Evolutionary conservation across 2,888 invertebrate genomes (phyloP), one percentile per base, ranked within the genome.

Genomic region (Cerceris rybyensis): DNA sequence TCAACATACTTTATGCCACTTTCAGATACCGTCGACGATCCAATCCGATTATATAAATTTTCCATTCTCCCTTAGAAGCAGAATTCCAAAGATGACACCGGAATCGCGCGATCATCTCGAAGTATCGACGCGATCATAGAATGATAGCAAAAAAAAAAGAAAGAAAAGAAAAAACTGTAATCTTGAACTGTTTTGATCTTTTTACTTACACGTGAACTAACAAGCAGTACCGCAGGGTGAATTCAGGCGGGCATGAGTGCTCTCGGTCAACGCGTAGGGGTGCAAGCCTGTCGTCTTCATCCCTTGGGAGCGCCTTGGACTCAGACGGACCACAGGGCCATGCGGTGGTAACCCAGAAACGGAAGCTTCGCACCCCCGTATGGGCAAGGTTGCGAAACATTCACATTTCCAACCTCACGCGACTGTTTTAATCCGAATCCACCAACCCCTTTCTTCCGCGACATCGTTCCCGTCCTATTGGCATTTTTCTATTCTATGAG

Each of bases 331-430:
- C 76, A 92, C 93, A 88, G 93, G 92, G 90, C 87, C 90, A 87
- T 86, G 90, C 88, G 78, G 89, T 91, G 92, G 93, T 93, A 92
- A 94, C 95, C 86, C 95, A 95, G 94, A 95, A 94, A 93, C 95
- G 96, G 93, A 95, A 96, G 90, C 95, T 96, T 93, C 95, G 96
- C 93, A 96, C 96, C 91, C 96, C 96, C 91, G 95, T 96, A 93
- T 96, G 96, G 96, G 95, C 96, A 93, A 95, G 96, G 94, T 96
- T 95, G 93, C 94, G 94, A 93, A 94, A 94, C 93, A 94, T 94
- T 94, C 93, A 94, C 94, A 94, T 94, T 94, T 94, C 94, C 94
- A 94, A 93, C 93, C 92, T 93, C 77, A 77, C 76, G 79, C 73
- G 64, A 80, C 72, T 70, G 60, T 75, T 75, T 28, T 28, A 70